Evolutionary conservation across 2,888 invertebrate genomes (phyloP).

Genomic region (Mesorhabditis belari): DNA sequence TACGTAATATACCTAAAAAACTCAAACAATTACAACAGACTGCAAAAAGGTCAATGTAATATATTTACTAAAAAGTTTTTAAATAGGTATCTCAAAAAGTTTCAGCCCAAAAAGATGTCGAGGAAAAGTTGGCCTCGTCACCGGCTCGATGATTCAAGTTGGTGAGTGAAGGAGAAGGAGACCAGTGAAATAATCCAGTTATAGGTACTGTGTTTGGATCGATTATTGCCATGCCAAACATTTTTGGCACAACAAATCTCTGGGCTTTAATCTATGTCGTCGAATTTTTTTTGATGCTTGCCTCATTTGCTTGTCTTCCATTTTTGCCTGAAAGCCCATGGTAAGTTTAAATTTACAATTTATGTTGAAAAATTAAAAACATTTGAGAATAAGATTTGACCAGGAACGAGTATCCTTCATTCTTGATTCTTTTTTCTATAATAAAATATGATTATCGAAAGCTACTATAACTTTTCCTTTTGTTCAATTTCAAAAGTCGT

Average conservation of each 20-base stretch:
- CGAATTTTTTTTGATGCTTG: constrained; percentile 12
- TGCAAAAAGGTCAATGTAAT: too few relatives aligned
- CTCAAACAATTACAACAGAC: too few relatives aligned
- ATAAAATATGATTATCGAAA: not conserved
- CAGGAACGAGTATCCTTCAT: too few relatives aligned
- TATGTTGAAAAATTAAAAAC: not conserved
- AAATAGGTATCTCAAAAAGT: too few relatives aligned
- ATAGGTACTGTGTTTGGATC: constrained; percentile 36
- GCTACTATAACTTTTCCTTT: not conserved
- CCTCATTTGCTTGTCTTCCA: not conserved
- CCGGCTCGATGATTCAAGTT: constrained; percentile 39
- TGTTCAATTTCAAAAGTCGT: too few relatives aligned
- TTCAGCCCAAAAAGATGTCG: constrained; percentile 40
- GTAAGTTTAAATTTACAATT: not conserved
- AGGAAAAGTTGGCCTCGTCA: constrained; percentile 43
- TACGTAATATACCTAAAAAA: too few relatives aligned
- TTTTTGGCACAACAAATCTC: constrained; percentile 29
- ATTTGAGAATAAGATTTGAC: not conserved
- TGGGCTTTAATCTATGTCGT: constrained; percentile 40
- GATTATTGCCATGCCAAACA: constrained; percentile 39
- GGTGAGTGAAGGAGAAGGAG: not conserved
- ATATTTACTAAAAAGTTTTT: too few relatives aligned
- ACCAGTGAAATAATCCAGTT: not conserved
- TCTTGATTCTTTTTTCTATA: too few relatives aligned
- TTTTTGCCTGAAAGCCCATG: not conserved